phyloP scores from a whole-genome alignment of 2,797 vertebrate genomes.

The Chiloscyllium punctatum region DNA sequence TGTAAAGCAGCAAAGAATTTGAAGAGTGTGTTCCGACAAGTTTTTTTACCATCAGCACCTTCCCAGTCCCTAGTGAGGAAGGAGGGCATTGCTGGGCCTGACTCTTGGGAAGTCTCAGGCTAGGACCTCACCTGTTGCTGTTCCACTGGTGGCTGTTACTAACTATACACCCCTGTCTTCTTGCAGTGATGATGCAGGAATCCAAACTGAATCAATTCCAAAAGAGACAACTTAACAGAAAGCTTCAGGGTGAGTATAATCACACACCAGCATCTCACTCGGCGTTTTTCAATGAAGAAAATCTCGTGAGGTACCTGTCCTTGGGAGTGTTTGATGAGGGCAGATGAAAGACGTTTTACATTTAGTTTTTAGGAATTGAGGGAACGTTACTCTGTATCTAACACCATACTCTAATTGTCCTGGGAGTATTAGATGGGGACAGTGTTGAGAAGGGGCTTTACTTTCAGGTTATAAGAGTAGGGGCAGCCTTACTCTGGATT shows the following conservation, averaged over 20 bases:
- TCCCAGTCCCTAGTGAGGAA: too few species aligned
- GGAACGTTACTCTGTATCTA: too few species aligned
- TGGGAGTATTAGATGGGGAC: too few species aligned
- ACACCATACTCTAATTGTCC: too few species aligned
- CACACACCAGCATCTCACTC: not conserved
- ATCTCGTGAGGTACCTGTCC: not conserved
- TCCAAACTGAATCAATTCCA: constrained; percentile 66
- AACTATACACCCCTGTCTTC: constrained; percentile 13
- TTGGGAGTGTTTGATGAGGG: not conserved
- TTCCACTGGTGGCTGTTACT: not conserved
- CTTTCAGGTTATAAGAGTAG: too few species aligned
- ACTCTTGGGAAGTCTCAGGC: not conserved
- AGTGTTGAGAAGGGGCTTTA: too few species aligned
- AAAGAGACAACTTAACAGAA: constrained; percentile 61
- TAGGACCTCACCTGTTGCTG: not conserved
- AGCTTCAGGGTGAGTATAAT: constrained; percentile 65
- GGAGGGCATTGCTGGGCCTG: too few species aligned
- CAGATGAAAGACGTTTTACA: not conserved
- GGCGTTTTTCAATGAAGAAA: not conserved
- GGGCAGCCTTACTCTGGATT: too few species aligned
- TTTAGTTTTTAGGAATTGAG: too few species aligned
- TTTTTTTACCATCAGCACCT: not conserved
- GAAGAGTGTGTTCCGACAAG: not conserved
- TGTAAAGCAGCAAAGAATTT: not conserved
- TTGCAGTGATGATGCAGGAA: constrained; percentile 81